Percentiles rank a stretch among this genome's conserved stretches.
Conservation (phyloP, 2,888 invertebrate genomes). For the Lasioglossum pauxillum region DNA sequence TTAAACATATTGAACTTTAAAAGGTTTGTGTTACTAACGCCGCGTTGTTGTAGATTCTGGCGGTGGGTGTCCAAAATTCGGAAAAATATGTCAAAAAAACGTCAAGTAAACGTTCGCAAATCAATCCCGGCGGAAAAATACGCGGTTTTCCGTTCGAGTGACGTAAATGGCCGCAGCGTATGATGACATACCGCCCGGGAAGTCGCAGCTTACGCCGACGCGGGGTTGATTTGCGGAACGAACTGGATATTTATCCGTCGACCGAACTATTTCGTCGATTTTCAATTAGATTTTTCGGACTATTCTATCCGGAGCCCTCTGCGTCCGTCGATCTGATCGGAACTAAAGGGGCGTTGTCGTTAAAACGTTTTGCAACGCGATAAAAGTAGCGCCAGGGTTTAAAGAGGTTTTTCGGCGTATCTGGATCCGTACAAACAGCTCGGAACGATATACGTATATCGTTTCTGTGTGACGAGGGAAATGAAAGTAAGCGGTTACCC, state of each 20-base stretch:
- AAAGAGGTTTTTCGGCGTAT: not conserved
- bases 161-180: not conserved
- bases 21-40: not conserved
- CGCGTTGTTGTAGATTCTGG: not conserved
- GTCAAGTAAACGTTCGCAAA: slow-evolving; percentile 14
- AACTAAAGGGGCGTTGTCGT: not conserved
- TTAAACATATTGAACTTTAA: not conserved
- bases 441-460: slow-evolving; percentile 19
- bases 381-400: slow-evolving; percentile 5
- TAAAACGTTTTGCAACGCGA: not conserved
- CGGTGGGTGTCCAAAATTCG: not conserved
- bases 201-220: not conserved
- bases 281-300: slow-evolving; percentile 1
- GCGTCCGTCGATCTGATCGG: not conserved
- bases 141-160: not conserved
- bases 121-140: slow-evolving; percentile 10
- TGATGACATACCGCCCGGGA: slow-evolving; percentile 7
- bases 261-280: not conserved
- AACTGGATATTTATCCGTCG: slow-evolving; percentile 3
- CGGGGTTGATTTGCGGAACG: slow-evolving; percentile 9
- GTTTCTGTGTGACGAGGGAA: slow-evolving; percentile 27
- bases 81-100: not conserved
- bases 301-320: too few species aligned
- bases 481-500: slow-evolving; percentile 44
- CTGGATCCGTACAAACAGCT: slow-evolving; percentile 15